Evolutionary conservation across 1,140 invertebrate genomes (phyloP).

Genomic region (Vollenhovia emeryi): DNA sequence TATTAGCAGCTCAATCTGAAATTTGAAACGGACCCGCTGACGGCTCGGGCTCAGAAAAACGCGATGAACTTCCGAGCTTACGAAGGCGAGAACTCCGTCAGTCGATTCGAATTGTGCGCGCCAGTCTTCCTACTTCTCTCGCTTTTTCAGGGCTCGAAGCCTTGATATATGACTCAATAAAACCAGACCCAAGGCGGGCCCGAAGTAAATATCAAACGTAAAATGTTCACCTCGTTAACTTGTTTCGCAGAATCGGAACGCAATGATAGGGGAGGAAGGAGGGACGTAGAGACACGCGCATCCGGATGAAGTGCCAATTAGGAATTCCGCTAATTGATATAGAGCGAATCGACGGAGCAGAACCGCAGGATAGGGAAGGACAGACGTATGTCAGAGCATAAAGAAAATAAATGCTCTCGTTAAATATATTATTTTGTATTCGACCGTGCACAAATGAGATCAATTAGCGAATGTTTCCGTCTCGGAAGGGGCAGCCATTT

Average conservation of each 20-base stretch:
- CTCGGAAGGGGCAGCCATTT: background rate
- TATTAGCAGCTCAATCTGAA: background rate
- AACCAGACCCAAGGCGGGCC: slow-evolving; percentile 78
- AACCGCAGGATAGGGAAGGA: background rate
- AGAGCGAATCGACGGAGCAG: slow-evolving; percentile 42
- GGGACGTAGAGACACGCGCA: slow-evolving; percentile 29
- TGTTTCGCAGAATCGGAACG: slow-evolving; percentile 59
- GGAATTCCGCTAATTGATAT: slow-evolving; percentile 74
- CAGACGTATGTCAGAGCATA: background rate
- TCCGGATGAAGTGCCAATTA: slow-evolving; percentile 70
- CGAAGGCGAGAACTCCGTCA: slow-evolving; percentile 33
- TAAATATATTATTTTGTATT: background rate
- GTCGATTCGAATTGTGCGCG: slow-evolving; percentile 32
- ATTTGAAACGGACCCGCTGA: background rate
- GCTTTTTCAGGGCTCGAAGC: slow-evolving; percentile 56
- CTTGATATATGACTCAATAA: slow-evolving; percentile 84
- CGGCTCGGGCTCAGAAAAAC: background rate
- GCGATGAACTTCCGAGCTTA: background rate
- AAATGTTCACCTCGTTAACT: slow-evolving; percentile 82
- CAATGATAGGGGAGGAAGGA: background rate
- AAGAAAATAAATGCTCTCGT: background rate
- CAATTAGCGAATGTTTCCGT: slow-evolving; percentile 5
- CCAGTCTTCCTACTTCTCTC: slow-evolving; percentile 21
- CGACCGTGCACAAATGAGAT: background rate
- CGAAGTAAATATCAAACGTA: slow-evolving; percentile 82